These are phyloP conservation scores for Polypedilum vanderplanki DNA, from an alignment of 1,140 invertebrate species.

Conservation along the genomic window DNA sequence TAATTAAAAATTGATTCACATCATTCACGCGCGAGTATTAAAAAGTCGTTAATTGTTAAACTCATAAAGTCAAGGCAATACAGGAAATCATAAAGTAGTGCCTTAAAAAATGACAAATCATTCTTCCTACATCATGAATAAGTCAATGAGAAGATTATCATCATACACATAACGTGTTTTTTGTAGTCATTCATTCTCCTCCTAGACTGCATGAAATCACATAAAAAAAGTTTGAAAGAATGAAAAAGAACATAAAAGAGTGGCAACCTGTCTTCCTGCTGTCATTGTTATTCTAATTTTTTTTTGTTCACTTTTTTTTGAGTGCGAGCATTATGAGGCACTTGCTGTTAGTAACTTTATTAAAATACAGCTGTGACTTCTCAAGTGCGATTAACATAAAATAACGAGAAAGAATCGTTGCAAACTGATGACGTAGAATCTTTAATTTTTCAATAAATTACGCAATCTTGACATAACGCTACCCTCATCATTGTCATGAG, in stretches of 20 bases:
- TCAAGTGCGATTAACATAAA: neutral
- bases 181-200: neutral
- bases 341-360: conserved; percentile 5
- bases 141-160: conserved; percentile 12
- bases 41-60: too few relatives aligned
- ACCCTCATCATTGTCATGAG: conserved; percentile 17
- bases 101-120: neutral
- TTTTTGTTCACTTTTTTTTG: neutral
- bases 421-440: neutral
- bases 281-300: conserved; percentile 13
- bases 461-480: conserved; percentile 24
- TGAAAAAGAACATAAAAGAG: neutral
- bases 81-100: neutral
- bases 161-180: neutral
- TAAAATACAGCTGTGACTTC: neutral
- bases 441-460: conserved; percentile 28
- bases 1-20: too few relatives aligned
- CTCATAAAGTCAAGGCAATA: neutral
- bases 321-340: neutral
- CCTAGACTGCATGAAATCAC: neutral
- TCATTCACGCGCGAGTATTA: too few relatives aligned
- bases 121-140: conserved; percentile 18
- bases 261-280: conserved; percentile 15
- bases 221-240: conserved; percentile 11
- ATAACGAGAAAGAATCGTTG: neutral